Evolutionary conservation across 2,113 vertebrate species (phyloP).

Genomic region (Ophiodon elongatus): DNA sequence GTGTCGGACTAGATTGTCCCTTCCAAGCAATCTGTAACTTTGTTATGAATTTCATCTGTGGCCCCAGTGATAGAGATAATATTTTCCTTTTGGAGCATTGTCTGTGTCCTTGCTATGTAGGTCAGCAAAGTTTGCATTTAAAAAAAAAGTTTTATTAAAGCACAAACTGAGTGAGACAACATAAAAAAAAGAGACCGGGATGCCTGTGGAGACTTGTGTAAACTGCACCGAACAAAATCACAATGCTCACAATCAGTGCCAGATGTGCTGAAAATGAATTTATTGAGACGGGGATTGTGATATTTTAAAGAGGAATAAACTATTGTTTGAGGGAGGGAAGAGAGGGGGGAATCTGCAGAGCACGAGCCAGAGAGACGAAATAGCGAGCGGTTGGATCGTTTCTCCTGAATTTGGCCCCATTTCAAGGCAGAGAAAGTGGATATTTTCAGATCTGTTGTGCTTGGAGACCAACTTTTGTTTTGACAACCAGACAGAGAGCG

Average conservation of each 20-base stretch:
- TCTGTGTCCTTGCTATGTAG: slow-evolving; percentile 41
- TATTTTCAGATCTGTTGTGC: slow-evolving; percentile 80
- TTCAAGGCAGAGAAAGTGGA: slow-evolving; percentile 72
- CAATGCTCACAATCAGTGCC: slow-evolving; percentile 47
- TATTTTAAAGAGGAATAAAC: slow-evolving; percentile 56
- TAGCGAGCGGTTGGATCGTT: slow-evolving; percentile 60
- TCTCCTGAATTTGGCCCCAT: slow-evolving; percentile 71
- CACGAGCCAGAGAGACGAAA: slow-evolving; percentile 49
- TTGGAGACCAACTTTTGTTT: slow-evolving; percentile 79
- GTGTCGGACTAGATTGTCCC: slow-evolving; percentile 28
- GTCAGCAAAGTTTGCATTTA: slow-evolving; percentile 37
- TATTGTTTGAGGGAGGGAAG: slow-evolving; percentile 28
- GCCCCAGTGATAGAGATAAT: slow-evolving; percentile 50
- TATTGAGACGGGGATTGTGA: slow-evolving; percentile 29
- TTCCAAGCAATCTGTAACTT: slow-evolving; percentile 49
- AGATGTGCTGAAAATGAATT: slow-evolving; percentile 57
- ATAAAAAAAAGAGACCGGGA: slow-evolving; percentile 19
- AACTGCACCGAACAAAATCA: slow-evolving; percentile 36
- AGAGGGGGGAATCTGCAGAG: slow-evolving; percentile 44
- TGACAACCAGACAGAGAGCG: slow-evolving; percentile 75
- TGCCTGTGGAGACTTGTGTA: slow-evolving; percentile 30
- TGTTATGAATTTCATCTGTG: slow-evolving; percentile 64
- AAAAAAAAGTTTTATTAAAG: slow-evolving; percentile 18
- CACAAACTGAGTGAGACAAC: slow-evolving; percentile 10
- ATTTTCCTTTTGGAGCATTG: slow-evolving; percentile 46